These are phyloP conservation scores for Aldabrachelys gigantea DNA, from an alignment of 2,113 vertebrate genomes.

Conservation along the genomic window DNA sequence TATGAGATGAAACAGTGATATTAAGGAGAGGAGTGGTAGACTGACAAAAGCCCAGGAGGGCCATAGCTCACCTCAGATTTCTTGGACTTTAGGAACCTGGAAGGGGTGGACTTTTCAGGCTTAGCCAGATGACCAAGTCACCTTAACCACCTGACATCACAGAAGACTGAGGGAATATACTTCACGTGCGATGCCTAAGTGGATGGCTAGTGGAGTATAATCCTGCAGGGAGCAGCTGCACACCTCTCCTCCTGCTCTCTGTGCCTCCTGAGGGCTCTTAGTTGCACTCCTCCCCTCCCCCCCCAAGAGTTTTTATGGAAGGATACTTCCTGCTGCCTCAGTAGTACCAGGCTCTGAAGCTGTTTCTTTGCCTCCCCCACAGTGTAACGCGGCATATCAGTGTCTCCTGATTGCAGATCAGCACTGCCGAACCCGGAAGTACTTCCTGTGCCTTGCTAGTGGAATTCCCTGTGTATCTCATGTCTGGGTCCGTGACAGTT, in stretches of 20 bases:
- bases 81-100: background rate
- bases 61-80: background rate
- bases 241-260: background rate
- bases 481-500: slow-evolving; percentile 95
- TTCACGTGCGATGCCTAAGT: background rate
- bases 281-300: too few relatives aligned
- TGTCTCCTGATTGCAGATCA: slow-evolving; percentile 96
- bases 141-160: background rate
- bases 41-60: background rate
- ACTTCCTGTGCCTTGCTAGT: slow-evolving; percentile 94
- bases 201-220: background rate
- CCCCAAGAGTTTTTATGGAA: background rate
- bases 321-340: background rate
- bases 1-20: background rate
- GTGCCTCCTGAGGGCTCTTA: background rate
- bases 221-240: background rate
- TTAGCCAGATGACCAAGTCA: background rate
- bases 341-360: background rate
- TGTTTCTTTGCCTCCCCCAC: background rate
- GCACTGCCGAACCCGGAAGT: slow-evolving; percentile 93
- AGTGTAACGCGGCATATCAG: slow-evolving; percentile 94
- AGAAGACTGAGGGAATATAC: background rate
- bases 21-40: background rate
- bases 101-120: background rate
- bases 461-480: slow-evolving; percentile 96